Base-by-base conservation (phyloP, 1,140 invertebrate genomes). In the Bacillus rossius region DNA sequence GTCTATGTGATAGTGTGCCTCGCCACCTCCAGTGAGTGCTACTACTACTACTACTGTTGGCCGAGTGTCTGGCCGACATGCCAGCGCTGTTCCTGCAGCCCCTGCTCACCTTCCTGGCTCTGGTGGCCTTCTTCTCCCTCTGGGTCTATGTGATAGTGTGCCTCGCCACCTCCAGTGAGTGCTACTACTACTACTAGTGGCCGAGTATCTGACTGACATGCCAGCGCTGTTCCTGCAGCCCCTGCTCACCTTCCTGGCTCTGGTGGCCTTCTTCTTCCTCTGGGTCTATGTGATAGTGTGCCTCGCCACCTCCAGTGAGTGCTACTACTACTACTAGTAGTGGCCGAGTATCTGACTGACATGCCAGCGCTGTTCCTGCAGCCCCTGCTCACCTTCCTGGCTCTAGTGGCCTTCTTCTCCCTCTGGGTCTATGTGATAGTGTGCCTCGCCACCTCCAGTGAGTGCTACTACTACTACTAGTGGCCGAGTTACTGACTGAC, bases 21-120 rank as follows among this genome's bases (percentile, higher is more conserved):
- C 4, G 81, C 82, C n/a, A 87, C 86, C 62, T 79, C 85, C 37
- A 79, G 87, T 89, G 77, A 82, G 83, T 78, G 41, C n/a, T n/a
- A n/a, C n/a, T n/a, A n/a, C n/a, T n/a, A n/a, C n/a, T n/a, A n/a
- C n/a, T n/a, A n/a, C n/a, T n/a, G n/a, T n/a, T n/a, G n/a, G n/a
- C n/a, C n/a, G n/a, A n/a, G n/a, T n/a, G n/a, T n/a, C n/a, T n/a
- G n/a, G n/a, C 84, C 48, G 84, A 85, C 66, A 80, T 96, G 60
- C 93, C 94, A 5, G 84, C 82, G n/a, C 73, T 98, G 22, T 86
- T 96, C 66, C 75, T 94, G 19, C 93, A 95, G 68, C 94, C 94
- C 1, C 69, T 96, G 1, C 75, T 93, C 57, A 96, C 94, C 0
- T 94, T 94, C 69, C 60, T 89, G 43, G 80, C 87, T 47, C 76